A percentile compares a stretch with the other conserved stretches of the same genome.
These are phyloP conservation scores for Merops nubicus DNA, from an alignment of 2,113 vertebrate genomes.

Conservation along the genomic window DNA sequence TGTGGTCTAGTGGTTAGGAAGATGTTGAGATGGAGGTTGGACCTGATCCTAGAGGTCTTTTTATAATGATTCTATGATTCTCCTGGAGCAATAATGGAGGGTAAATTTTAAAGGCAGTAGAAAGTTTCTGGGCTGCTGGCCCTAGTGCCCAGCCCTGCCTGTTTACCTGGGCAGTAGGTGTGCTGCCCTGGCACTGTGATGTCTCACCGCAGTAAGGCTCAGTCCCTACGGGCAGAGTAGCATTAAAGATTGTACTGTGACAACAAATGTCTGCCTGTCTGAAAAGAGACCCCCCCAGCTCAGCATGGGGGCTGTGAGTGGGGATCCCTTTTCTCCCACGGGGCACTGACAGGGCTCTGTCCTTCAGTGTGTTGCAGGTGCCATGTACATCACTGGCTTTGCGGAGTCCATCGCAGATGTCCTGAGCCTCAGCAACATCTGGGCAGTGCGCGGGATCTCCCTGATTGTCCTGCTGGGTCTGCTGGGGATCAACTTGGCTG, in stretches of 20 bases:
- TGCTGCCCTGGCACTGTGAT: neutral
- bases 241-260: neutral
- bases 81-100: neutral
- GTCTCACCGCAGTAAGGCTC: neutral
- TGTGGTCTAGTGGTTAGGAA: too few species aligned
- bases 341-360: neutral
- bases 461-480: constrained; percentile 85
- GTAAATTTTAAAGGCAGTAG: neutral
- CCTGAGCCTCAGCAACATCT: constrained; percentile 84
- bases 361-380: constrained; percentile 92
- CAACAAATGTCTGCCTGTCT: neutral
- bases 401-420: constrained; percentile 90
- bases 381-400: constrained; percentile 97
- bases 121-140: neutral
- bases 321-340: fast-evolving
- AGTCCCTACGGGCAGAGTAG: neutral
- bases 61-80: too few species aligned
- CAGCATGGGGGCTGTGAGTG: fast-evolving
- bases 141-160: neutral
- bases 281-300: neutral
- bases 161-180: fast-evolving
- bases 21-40: too few species aligned
- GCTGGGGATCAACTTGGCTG: constrained; percentile 95
- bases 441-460: constrained; percentile 89
- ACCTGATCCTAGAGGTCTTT: too few species aligned